These are phyloP conservation scores for Antitype chi DNA, from an alignment of 2,888 invertebrate genomes.

Conservation along the genomic window DNA sequence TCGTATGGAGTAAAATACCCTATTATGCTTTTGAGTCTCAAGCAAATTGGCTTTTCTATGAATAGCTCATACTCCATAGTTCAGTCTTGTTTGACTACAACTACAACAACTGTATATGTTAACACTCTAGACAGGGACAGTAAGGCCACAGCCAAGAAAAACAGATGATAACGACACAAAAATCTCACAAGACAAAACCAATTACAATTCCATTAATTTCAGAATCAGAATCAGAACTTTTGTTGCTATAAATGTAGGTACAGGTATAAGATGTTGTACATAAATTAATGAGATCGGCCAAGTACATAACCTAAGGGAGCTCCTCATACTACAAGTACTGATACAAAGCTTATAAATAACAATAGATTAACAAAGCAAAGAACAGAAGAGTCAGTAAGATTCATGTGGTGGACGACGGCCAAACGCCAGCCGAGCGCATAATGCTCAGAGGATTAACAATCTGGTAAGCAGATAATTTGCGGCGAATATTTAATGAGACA, in stretches of 20 bases:
- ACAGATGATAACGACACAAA: background rate
- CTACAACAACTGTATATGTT: background rate
- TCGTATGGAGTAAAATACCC: no score
- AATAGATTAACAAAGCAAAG: slow-evolving; percentile 82
- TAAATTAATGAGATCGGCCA: no score
- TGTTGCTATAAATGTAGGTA: no score
- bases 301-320: slow-evolving; percentile 12
- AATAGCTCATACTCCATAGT: background rate
- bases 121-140: background rate
- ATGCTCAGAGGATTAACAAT: slow-evolving; percentile 80
- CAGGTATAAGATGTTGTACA: no score
- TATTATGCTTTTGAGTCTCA: background rate
- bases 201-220: slow-evolving; percentile 21
- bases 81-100: background rate
- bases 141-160: background rate
- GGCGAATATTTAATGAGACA: slow-evolving; percentile 71
- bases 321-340: slow-evolving; percentile 48
- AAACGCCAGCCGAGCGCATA: slow-evolving; percentile 81
- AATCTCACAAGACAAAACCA: background rate
- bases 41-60: background rate
- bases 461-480: slow-evolving; percentile 80
- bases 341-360: slow-evolving; percentile 79
- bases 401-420: slow-evolving; percentile 83
- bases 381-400: slow-evolving; percentile 75
- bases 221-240: no score